These are phyloP conservation scores for Amiota minor DNA, from an alignment of 2,888 invertebrate species.

Conservation along the genomic window DNA sequence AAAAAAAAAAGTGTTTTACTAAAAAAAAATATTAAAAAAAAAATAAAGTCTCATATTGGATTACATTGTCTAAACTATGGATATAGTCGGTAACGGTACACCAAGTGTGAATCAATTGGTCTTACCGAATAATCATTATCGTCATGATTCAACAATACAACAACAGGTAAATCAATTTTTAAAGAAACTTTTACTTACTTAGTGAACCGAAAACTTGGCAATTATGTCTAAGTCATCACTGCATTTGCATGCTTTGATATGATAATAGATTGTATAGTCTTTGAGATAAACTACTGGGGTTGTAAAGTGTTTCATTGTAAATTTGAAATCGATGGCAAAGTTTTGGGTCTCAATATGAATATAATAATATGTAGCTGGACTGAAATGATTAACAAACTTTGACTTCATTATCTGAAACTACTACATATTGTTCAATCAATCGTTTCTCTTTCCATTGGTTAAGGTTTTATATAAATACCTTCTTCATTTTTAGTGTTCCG, in stretches of 20 bases:
- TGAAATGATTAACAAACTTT: too few relatives aligned
- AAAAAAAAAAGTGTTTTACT: too few relatives aligned
- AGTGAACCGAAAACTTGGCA: too few relatives aligned
- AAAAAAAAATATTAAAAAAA: too few relatives aligned
- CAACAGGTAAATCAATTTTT: constrained; percentile 66
- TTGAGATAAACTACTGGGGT: neutral
- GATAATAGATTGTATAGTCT: neutral
- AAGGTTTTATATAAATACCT: too few relatives aligned
- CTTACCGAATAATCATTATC: constrained; percentile 74
- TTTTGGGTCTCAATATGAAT: too few relatives aligned
- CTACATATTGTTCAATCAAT: too few relatives aligned
- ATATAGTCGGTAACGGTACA: constrained; percentile 64
- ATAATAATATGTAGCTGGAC: too few relatives aligned
- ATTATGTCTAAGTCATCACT: neutral
- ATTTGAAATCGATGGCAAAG: neutral
- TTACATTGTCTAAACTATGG: constrained; percentile 60
- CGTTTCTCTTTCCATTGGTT: too few relatives aligned
- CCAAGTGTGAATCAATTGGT: constrained; percentile 67
- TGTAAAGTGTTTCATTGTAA: neutral
- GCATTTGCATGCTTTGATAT: neutral
- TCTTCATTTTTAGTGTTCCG: too few relatives aligned
- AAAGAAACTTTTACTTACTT: neutral
- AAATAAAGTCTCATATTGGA: constrained; percentile 26
- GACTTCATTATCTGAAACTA: too few relatives aligned
- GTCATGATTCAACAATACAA: constrained; percentile 71